Evolutionary conservation across 2,113 vertebrate genomes (phyloP).

Genomic region (Paracanthobrama guichenoti): DNA sequence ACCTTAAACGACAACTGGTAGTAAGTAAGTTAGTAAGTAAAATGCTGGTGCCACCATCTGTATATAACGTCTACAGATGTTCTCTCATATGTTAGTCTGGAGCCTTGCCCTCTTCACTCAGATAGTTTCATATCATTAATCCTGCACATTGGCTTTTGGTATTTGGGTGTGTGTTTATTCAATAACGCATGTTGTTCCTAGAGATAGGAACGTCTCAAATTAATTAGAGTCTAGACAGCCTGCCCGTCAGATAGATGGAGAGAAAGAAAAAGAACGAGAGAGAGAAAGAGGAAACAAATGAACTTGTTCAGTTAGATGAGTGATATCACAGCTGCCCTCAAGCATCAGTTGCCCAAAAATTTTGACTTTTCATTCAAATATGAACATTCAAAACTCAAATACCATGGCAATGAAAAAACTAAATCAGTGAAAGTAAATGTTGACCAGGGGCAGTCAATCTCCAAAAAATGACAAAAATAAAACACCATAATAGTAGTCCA

Average conservation of each 20-base stretch:
- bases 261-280: neutral
- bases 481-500: neutral
- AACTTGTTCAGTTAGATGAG: conserved; percentile 7
- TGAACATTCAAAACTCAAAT: neutral
- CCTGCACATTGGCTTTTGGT: neutral
- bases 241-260: neutral
- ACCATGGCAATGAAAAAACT: neutral
- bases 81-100: neutral
- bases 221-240: conserved; percentile 34
- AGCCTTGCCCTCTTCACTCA: neutral
- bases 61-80: neutral
- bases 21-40: neutral
- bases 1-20: too few species aligned
- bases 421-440: neutral
- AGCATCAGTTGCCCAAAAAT: neutral
- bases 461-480: neutral
- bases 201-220: conserved; percentile 18
- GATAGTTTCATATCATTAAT: conserved; percentile 1
- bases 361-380: neutral
- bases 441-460: neutral
- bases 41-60: neutral
- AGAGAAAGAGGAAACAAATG: conserved; percentile 5
- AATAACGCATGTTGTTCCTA: conserved; percentile 21
- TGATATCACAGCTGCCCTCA: neutral
- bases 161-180: conserved; percentile 19